Evolutionary conservation across 92 coral and sea anemone genomes (phyloP).

Genomic region (Porites divaricata): DNA sequence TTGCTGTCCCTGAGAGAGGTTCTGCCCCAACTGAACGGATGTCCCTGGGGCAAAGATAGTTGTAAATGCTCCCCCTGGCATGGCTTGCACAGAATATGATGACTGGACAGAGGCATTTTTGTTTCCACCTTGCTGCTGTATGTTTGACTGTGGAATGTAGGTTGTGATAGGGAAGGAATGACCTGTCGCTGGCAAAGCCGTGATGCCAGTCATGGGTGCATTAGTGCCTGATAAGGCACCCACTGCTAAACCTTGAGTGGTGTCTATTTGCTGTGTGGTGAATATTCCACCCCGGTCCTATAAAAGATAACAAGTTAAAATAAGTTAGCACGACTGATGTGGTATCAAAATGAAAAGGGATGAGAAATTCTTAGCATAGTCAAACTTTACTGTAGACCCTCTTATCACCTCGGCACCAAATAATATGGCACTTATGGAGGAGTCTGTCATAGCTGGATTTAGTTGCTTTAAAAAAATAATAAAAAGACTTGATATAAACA

Average conservation of each 20-base stretch:
- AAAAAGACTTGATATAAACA: no score
- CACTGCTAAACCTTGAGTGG: slow-evolving; percentile 72
- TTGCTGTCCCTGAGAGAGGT: slow-evolving; percentile 82
- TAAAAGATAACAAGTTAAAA: slow-evolving; percentile 3
- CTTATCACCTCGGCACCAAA: no score
- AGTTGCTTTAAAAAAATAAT: no score
- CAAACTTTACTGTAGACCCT: not conserved
- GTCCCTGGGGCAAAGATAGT: slow-evolving; percentile 96
- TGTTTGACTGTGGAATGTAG: slow-evolving; percentile 85
- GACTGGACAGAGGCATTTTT: slow-evolving; percentile 69
- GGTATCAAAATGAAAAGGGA: not conserved
- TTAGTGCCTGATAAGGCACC: slow-evolving; percentile 53
- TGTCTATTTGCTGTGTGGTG: slow-evolving; percentile 91
- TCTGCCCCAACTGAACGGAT: slow-evolving; percentile 85
- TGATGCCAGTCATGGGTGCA: slow-evolving; percentile 96
- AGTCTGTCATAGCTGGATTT: no score
- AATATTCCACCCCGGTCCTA: slow-evolving; percentile 91
- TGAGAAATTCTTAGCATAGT: not conserved
- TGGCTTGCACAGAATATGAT: slow-evolving; percentile 94
- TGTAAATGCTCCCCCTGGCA: slow-evolving; percentile 97
- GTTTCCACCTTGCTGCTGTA: slow-evolving; percentile 80
- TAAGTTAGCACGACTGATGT: not conserved
- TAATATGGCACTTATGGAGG: no score
- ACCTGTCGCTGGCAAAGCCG: slow-evolving; percentile 90
- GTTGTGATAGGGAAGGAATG: slow-evolving; percentile 99